phyloP scores from a whole-genome alignment of 2,888 invertebrate genomes.

The Anthophora plumipes region DNA sequence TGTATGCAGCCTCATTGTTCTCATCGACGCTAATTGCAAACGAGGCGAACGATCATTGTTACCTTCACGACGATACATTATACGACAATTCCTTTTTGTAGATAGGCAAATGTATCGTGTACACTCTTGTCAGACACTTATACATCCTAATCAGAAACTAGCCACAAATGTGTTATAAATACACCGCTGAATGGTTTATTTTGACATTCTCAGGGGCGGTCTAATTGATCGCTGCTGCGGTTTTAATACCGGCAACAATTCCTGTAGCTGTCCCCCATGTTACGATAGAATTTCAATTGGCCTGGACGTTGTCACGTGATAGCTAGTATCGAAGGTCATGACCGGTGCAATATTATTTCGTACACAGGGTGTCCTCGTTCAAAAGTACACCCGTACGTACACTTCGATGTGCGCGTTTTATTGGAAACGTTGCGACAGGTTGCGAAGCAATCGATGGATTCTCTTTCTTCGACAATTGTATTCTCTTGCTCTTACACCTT shows the following conservation, averaged over 20 bases:
- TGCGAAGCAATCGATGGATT: conserved; percentile 36
- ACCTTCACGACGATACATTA: not conserved
- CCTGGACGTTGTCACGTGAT: conserved; percentile 48
- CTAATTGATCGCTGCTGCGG: conserved; percentile 35
- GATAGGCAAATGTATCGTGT: not conserved
- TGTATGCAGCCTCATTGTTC: not conserved
- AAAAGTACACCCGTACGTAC: not conserved
- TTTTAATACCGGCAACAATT: conserved; percentile 19
- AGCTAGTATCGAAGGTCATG: conserved; percentile 60
- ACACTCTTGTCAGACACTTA: not conserved
- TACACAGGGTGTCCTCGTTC: not conserved
- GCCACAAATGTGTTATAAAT: not conserved
- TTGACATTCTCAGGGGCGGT: not conserved
- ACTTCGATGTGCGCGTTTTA: not conserved
- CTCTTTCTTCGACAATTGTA: not conserved
- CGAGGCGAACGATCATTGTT: not conserved
- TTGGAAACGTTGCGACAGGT: conserved; percentile 21
- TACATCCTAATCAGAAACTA: not conserved
- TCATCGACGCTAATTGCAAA: not conserved
- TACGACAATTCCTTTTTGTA: not conserved
- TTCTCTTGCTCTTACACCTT: not conserved
- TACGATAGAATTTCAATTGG: conserved; percentile 44
- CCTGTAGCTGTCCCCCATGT: conserved; percentile 45
- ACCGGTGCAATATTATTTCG: conserved; percentile 15
- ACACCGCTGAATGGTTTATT: not conserved